Base-by-base conservation (phyloP, 2,797 vertebrate species). In the Ispidina picta region DNA sequence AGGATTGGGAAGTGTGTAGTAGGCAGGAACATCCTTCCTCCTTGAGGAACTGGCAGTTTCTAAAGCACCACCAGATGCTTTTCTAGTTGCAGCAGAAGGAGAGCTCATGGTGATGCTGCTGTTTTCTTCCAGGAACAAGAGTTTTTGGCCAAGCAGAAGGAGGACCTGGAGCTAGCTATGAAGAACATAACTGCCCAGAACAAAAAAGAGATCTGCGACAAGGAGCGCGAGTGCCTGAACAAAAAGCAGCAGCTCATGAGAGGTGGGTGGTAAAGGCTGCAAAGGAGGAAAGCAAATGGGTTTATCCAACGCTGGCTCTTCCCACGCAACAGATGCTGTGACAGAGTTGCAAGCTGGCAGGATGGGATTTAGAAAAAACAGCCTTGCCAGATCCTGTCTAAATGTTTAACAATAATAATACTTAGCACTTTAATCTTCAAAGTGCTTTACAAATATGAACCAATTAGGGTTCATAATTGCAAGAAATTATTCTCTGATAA, bases 231-330 rank as follows among this genome's bases (percentile, higher is more conserved):
- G 18, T 99, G 98, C 72, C 98, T 99, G 9, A 94, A 97, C 55
- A 99, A 94, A 96, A 99, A 99, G 80, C 99, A 99, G 18, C 95
- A 98, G 25, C 98, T 99, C 22, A 97, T 99, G 81, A 97, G 99
- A 98, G 99, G 99, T 99, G 91, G 52, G 96, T 83, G 29, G 46
- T 48, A 68, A 19, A 81, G 87, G 87, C 73, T 72, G 66, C 3
- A 48, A 43, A 83, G 83, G 64, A 77, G 72, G 75, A 86, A 88
- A 66, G 73, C 81, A 29, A 70, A 73, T 37, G 81, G 75, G 16
- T 88, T 96, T 77, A 75, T 86, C 93, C 85, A 75, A 29, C 15
- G 25, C 72, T 79, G 80, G 48, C 68, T 88, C 78, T 89, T 94
- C 89, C 93, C 86, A 91, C 83, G 2, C 52, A 89, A 72, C 90